phyloP scores from a whole-genome alignment of 1,140 invertebrate species.

The Aethina tumida region DNA sequence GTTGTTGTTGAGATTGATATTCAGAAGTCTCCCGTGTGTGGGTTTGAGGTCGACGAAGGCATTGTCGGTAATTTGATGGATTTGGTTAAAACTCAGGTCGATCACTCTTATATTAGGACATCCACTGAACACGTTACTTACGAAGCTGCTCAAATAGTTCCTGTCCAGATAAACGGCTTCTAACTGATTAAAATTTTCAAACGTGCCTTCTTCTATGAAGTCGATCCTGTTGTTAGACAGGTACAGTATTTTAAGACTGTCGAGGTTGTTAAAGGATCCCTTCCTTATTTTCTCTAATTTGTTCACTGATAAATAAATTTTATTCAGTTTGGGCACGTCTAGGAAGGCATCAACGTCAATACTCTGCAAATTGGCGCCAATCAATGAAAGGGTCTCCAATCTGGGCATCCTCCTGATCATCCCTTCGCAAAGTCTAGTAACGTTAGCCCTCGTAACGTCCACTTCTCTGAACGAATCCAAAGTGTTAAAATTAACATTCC shows the following conservation, averaged over 20 bases:
- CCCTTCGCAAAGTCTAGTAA: conserved; percentile 19
- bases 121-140: conserved; percentile 9
- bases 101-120: conserved; percentile 8
- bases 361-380: conserved; percentile 17
- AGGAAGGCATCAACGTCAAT: conserved; percentile 18
- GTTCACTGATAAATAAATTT: conserved; percentile 21
- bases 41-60: conserved; percentile 11
- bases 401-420: conserved; percentile 19
- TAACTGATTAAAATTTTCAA: conserved; percentile 13
- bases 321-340: conserved; percentile 15
- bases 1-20: conserved; percentile 10
- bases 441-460: conserved; percentile 17
- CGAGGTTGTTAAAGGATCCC: conserved; percentile 16
- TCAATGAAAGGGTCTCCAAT: conserved; percentile 14
- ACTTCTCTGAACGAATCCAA: conserved; percentile 15
- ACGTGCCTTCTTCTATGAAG: conserved; percentile 15
- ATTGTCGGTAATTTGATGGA: conserved; percentile 2
- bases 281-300: conserved; percentile 12
- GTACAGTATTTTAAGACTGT: conserved; percentile 13
- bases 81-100: conserved; percentile 11
- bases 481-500: conserved; percentile 11
- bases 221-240: conserved; percentile 18
- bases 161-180: conserved; percentile 18
- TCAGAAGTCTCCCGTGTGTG: not conserved
- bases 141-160: conserved; percentile 13